These are phyloP conservation scores for human DNA, from an alignment of 2,113 vertebrate species.

Conservation along the genomic window GRCh38 chr14:49889501-49890000, in stretches of 20 bases:
- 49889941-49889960: neutral
- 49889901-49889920: neutral
- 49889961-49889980: constrained; percentile 16
- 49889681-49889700: too few species aligned
- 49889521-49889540: too few species aligned
- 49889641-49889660: too few species aligned
- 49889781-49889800: neutral
- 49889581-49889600: too few species aligned
- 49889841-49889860: neutral
- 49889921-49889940: neutral
- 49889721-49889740: neutral
- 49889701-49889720: neutral
- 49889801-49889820: neutral
- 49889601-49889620: too few species aligned
- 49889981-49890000: neutral
- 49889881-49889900: neutral
- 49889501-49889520: too few species aligned
- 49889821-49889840: neutral
- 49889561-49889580: too few species aligned
- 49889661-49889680: too few species aligned
- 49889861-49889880: neutral
- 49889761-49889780: neutral
- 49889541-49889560: too few species aligned
- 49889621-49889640: too few species aligned
- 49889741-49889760: neutral